Evolutionary conservation across 2,888 invertebrate species (phyloP).

Genomic region (Apodemia mormo): DNA sequence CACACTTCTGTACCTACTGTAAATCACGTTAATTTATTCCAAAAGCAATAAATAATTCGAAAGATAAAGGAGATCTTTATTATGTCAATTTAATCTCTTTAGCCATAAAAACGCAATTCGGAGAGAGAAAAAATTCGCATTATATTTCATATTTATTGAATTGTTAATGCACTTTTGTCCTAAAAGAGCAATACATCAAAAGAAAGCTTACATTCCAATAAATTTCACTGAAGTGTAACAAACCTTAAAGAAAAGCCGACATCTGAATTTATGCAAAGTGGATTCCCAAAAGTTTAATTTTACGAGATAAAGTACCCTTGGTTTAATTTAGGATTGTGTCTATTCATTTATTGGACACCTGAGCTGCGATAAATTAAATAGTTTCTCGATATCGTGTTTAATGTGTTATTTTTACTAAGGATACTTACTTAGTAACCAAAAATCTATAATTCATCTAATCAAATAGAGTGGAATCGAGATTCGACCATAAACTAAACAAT

Average conservation of each 20-base stretch:
- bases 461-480: too few species aligned
- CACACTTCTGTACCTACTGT: too few species aligned
- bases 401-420: not conserved
- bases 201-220: conserved; percentile 2
- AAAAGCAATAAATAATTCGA: too few species aligned
- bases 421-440: not conserved
- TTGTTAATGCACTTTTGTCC: not conserved
- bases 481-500: too few species aligned
- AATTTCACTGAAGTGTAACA: conserved; percentile 5
- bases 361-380: conserved; percentile 4
- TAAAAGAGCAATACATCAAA: conserved; percentile 1
- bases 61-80: not conserved
- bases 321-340: conserved; percentile 1
- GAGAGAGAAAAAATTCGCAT: not conserved
- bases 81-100: not conserved
- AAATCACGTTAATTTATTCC: too few species aligned
- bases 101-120: conserved; percentile 7
- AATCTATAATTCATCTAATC: too few species aligned
- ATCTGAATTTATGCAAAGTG: conserved; percentile 10
- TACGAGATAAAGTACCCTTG: conserved; percentile 1
- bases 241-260: not conserved
- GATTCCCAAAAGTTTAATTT: conserved; percentile 4
- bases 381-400: not conserved
- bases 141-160: not conserved
- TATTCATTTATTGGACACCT: conserved; percentile 8